Evolutionary conservation across 2,888 invertebrate species (phyloP), one percentile per base, ranked within the genome.

Genomic region (Drosophila anceps): DNA sequence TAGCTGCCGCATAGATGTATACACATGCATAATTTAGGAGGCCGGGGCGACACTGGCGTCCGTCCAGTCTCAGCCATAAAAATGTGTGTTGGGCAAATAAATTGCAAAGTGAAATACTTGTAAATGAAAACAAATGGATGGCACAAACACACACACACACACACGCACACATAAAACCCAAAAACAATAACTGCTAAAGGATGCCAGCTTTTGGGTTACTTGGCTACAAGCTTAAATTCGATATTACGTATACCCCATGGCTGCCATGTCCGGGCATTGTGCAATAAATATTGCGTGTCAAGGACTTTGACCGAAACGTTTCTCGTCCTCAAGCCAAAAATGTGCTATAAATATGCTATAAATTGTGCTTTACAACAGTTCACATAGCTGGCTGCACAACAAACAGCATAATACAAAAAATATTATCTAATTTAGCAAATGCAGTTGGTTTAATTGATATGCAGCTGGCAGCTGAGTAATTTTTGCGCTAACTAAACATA

Each of bases 51-150:
- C 65, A 68, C 53, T 65, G 61, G 75, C 48, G 77, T 71, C 79
- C 51, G 79, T 39, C 58, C 58, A 24, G 53, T 33, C 50, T 80
- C 74, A 83, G 89, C 86, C 87, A 87, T 87, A 87, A 87, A 87
- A 89, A 87, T 87, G 86, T 82, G 81, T 84, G 83, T 63, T 74
- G 71, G 71, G 71, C 73, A 87, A 88, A 87, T 88, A 87, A 87
- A 87, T 87, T 87, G 60, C 83, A 81, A 84, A 89, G 87, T 80
- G 89, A 88, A 87, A 87, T 87, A 87, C 87, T 89, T 87, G 89
- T 87, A 88, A 87, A 87, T 87, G 86, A 87, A 87, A 87, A 87
- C 89, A 87, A 87, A 87, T 87, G 88, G 86, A 73, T 67, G 37
- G 54, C 39, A 27, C 24, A 27, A 65, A 70, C 39, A 55, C 68